Conservation (phyloP, 2,113 vertebrate genomes). For the Hemichromis elongatus region DNA sequence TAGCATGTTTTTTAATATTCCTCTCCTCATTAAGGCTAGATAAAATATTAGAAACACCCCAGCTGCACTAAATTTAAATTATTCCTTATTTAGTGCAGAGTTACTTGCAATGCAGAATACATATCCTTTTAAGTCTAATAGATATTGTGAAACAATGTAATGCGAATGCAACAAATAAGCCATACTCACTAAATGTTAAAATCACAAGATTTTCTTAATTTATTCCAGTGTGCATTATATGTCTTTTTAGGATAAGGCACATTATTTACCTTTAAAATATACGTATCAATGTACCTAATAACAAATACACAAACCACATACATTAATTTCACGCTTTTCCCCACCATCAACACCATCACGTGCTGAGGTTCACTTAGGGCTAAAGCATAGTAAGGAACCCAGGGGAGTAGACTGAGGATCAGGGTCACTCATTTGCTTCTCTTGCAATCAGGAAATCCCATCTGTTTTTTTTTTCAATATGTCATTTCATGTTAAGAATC, state of each 20-base stretch:
- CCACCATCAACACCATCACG: not conserved
- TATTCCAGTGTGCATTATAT: slow-evolving; percentile 21
- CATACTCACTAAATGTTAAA: not conserved
- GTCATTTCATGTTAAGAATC: slow-evolving; percentile 17
- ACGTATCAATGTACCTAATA: slow-evolving; percentile 35
- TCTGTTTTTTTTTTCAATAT: slow-evolving; percentile 31
- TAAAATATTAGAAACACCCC: not conserved
- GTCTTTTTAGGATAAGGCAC: slow-evolving; percentile 46
- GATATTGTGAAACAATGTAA: not conserved
- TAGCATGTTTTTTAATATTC: not conserved
- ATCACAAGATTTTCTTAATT: slow-evolving; percentile 44
- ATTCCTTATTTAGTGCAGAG: not conserved
- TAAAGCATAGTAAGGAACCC: not conserved
- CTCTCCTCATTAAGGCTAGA: not conserved
- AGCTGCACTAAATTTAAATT: not conserved
- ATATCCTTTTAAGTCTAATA: not conserved
- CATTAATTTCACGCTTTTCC: not conserved
- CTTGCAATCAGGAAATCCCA: not conserved
- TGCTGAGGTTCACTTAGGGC: not conserved
- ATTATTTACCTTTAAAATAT: slow-evolving; percentile 40
- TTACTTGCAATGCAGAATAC: not conserved
- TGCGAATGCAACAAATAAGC: not conserved
- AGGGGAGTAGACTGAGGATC: not conserved
- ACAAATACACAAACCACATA: slow-evolving; percentile 25
- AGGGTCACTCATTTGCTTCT: not conserved